phyloP scores from a whole-genome alignment of 2,888 invertebrate species.

The Caenorhabditis zanzibari region DNA sequence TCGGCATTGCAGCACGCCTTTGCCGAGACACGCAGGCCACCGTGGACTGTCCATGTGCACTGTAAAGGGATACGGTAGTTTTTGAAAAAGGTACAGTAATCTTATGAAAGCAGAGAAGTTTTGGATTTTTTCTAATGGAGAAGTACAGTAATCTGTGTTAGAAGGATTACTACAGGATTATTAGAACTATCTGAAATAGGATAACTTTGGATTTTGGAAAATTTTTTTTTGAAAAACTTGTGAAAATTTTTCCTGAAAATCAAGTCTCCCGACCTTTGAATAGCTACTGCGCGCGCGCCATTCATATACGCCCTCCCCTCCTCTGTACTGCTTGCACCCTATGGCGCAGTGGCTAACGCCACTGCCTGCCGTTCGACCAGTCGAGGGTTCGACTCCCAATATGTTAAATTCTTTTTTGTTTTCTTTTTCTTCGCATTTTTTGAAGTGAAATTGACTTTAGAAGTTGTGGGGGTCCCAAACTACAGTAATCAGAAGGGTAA shows the following conservation, averaged over 20 bases:
- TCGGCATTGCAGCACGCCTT: slow-evolving; percentile 77
- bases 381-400: background rate
- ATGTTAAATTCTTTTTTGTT: background rate
- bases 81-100: too few relatives aligned
- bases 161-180: too few relatives aligned
- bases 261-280: too few relatives aligned
- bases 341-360: background rate
- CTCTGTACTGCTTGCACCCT: background rate
- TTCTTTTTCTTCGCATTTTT: background rate
- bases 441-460: too few relatives aligned
- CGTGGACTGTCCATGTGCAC: slow-evolving; percentile 82
- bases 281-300: background rate
- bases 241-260: too few relatives aligned
- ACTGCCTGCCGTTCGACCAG: background rate
- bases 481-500: too few relatives aligned
- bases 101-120: too few relatives aligned
- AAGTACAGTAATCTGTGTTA: too few relatives aligned
- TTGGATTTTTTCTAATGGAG: too few relatives aligned
- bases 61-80: slow-evolving; percentile 67
- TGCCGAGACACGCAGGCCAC: slow-evolving; percentile 78
- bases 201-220: background rate
- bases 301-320: background rate
- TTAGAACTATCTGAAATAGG: too few relatives aligned
- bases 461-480: too few relatives aligned
- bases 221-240: slow-evolving; percentile 1